Conservation (phyloP, 2,113 vertebrate genomes). For the Phainopepla nitens region DNA sequence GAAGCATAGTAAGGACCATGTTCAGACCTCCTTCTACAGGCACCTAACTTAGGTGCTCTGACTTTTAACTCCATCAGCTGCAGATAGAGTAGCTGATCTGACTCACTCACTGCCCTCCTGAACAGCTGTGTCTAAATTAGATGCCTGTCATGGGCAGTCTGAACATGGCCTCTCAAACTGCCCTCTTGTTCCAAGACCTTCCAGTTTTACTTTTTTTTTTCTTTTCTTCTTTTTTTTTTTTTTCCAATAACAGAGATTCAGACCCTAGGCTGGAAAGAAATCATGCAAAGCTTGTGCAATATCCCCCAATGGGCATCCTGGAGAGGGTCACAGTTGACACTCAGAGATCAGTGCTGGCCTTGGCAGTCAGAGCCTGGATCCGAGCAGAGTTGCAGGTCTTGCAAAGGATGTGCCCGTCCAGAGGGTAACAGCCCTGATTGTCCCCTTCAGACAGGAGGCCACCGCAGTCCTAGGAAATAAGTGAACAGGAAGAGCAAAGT, state of each 20-base stretch:
- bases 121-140: not conserved
- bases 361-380: slow-evolving; percentile 94
- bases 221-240: not conserved
- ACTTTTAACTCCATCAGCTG: not conserved
- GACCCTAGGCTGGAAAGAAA: slow-evolving; percentile 36
- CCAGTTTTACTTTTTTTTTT: slow-evolving; percentile 16
- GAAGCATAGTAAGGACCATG: not conserved
- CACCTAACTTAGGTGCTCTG: not conserved
- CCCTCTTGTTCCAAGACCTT: slow-evolving; percentile 46
- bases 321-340: not conserved
- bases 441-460: slow-evolving; percentile 94
- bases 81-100: not conserved
- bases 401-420: slow-evolving; percentile 97
- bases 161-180: not conserved
- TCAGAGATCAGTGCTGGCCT: slow-evolving; percentile 98
- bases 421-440: slow-evolving; percentile 96
- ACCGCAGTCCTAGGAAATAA: slow-evolving; percentile 84
- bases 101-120: not conserved
- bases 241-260: not conserved
- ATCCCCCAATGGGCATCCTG: not conserved
- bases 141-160: not conserved
- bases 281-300: slow-evolving; percentile 43
- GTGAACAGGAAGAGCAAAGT: not conserved
- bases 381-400: slow-evolving; percentile 93
- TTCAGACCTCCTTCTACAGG: slow-evolving; percentile 15